These are phyloP conservation scores for Agonopterix arenella DNA, from an alignment of 2,888 invertebrate species.

Conservation along the genomic window DNA sequence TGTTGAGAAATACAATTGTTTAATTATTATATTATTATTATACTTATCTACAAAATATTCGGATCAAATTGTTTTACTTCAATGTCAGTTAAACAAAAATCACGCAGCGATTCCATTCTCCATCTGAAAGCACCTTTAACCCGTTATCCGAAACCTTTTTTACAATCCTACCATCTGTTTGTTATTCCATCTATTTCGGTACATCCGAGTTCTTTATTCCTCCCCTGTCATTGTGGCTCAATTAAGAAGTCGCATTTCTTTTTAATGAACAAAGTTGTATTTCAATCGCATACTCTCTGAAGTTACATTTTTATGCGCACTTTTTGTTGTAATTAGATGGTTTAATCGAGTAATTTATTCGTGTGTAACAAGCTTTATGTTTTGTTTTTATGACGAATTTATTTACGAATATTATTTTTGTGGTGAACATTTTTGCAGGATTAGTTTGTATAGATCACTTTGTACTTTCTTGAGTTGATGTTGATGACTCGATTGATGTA, in stretches of 20 bases:
- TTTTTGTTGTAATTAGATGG: constrained; percentile 49
- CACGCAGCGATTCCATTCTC: neutral
- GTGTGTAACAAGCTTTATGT: constrained; percentile 32
- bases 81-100: neutral
- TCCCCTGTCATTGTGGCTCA: constrained; percentile 58
- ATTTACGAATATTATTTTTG: no score
- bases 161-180: constrained; percentile 58
- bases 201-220: constrained; percentile 46
- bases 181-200: constrained; percentile 63
- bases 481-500: no score
- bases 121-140: constrained; percentile 24
- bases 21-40: no score
- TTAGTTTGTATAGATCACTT: no score
- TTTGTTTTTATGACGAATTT: neutral
- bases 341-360: constrained; percentile 60
- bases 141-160: constrained; percentile 44
- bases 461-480: no score
- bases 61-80: no score
- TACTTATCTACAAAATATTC: no score
- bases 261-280: constrained; percentile 46
- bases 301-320: constrained; percentile 26
- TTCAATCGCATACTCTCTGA: constrained; percentile 37
- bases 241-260: constrained; percentile 56
- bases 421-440: no score
- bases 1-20: no score